Percentiles rank a stretch among this genome's conserved stretches.
phyloP scores from a whole-genome alignment of 2,888 invertebrate species.

The Pharmacophagus antenor region DNA sequence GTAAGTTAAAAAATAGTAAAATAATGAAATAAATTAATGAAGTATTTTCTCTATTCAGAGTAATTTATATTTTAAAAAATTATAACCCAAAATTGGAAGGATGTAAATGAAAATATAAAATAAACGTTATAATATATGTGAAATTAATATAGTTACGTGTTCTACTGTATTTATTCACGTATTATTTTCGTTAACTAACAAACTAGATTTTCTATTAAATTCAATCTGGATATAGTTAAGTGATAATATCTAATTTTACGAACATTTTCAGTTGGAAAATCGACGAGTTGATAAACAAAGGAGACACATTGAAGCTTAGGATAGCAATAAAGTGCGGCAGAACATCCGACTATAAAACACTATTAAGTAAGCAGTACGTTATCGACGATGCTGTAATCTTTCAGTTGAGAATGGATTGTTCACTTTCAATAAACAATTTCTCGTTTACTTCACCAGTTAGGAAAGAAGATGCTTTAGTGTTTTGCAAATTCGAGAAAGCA shows the following conservation, averaged over 20 bases:
- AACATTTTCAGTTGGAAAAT: conserved; percentile 10
- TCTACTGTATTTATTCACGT: no score
- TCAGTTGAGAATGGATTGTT: conserved; percentile 13
- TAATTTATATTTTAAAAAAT: no score
- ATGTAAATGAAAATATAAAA: no score
- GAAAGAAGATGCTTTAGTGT: conserved; percentile 1
- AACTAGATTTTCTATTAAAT: no score
- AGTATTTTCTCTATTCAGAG: no score
- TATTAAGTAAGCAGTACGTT: neutral
- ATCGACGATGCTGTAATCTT: conserved; percentile 13
- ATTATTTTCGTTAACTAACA: no score
- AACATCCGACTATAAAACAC: neutral
- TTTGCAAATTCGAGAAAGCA: conserved; percentile 1
- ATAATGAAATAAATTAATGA: neutral
- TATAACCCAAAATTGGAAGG: no score
- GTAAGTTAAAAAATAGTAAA: neutral
- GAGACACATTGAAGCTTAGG: neutral
- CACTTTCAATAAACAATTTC: neutral
- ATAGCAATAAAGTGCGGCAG: conserved; percentile 9
- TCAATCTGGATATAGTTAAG: neutral
- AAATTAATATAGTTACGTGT: no score
- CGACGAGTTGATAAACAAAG: neutral
- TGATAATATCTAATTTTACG: neutral
- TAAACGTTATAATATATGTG: no score
- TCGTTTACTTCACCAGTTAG: neutral